phyloP scores from a whole-genome alignment of 2,888 invertebrate genomes.

The Pelosia muscerda region DNA sequence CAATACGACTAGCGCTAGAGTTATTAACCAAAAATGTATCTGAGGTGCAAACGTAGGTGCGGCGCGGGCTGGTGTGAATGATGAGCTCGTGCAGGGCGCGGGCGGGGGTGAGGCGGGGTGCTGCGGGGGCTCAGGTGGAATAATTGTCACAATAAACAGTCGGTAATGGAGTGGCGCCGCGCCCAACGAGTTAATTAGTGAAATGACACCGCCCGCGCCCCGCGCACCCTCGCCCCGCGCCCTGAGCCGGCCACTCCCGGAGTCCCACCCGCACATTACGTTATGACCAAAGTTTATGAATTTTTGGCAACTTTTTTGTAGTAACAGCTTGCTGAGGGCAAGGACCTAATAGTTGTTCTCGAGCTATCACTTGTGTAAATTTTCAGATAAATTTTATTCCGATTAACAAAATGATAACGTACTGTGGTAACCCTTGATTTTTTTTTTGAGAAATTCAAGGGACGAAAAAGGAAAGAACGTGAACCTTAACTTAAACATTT shows the following conservation, averaged over 20 bases:
- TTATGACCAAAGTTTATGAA: slow-evolving; percentile 42
- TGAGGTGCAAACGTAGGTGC: slow-evolving; percentile 27
- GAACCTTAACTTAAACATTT: no score
- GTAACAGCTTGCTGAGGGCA: slow-evolving; percentile 13
- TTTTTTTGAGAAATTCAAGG: not conserved
- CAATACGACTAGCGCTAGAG: not conserved
- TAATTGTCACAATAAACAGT: slow-evolving; percentile 83
- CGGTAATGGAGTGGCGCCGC: slow-evolving; percentile 79
- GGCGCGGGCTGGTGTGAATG: slow-evolving; percentile 37
- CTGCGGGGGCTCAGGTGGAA: slow-evolving; percentile 54
- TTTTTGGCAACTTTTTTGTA: slow-evolving; percentile 41
- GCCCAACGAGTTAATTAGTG: slow-evolving; percentile 76
- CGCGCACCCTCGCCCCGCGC: slow-evolving; percentile 30
- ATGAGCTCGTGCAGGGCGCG: slow-evolving; percentile 28
- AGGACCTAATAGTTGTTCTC: not conserved
- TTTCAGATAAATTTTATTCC: no score
- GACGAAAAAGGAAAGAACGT: no score
- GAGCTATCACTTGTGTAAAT: not conserved
- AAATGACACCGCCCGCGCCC: slow-evolving; percentile 62
- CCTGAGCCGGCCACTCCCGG: slow-evolving; percentile 45
- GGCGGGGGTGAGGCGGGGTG: slow-evolving; percentile 34
- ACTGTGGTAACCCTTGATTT: not conserved
- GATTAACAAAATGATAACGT: no score
- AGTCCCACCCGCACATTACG: slow-evolving; percentile 42
- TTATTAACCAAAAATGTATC: slow-evolving; percentile 17